Evolutionary conservation across 2,888 invertebrate genomes (phyloP), one percentile per base, ranked within the genome.

Genomic region (Idaea dimidiata): DNA sequence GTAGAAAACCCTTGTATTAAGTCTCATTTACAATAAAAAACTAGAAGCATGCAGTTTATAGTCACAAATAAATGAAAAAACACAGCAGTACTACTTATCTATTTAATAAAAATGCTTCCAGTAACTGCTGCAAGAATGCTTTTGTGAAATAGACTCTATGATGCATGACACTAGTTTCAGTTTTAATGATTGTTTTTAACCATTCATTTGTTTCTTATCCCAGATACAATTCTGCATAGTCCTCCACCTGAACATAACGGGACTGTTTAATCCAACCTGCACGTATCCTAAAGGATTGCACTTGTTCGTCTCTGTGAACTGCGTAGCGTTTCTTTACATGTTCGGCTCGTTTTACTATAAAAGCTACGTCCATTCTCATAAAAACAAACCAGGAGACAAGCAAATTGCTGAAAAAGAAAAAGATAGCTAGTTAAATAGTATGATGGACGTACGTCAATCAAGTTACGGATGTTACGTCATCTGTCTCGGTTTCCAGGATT

Each of bases 161-260:
- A n/a, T n/a, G n/a, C n/a, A n/a, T n/a, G n/a, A n/a, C n/a, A n/a
- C n/a, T n/a, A n/a, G n/a, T n/a, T n/a, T n/a, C n/a, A n/a, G n/a
- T n/a, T 7, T 58, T 0, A 54, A 14, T 43, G 0, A 17, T 7
- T 17, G 16, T 18, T 16, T 24, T 32, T 1, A 4, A 24, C 1
- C 31, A 31, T 55, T n/a, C 1, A 33, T 17, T 54, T 43, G 62
- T 58, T 70, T 74, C 64, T 72, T 14, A 69, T 78, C 81, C 55
- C 84, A 95, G 95, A 87, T 94, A 18, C 96, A 96, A 83, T 96
- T 96, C 80, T 84, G 93, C 67, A 93, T 96, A 56, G 94, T 96
- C 71, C 89, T 95, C 63, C 84, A 93, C 54, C 95, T 96, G 75
- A 94, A 94, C 62, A 67, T 93, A 0, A 93, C 93, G 75, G 89